Conservation (phyloP, 2,113 vertebrate genomes). For the Dolichallabes microphthalmus region DNA sequence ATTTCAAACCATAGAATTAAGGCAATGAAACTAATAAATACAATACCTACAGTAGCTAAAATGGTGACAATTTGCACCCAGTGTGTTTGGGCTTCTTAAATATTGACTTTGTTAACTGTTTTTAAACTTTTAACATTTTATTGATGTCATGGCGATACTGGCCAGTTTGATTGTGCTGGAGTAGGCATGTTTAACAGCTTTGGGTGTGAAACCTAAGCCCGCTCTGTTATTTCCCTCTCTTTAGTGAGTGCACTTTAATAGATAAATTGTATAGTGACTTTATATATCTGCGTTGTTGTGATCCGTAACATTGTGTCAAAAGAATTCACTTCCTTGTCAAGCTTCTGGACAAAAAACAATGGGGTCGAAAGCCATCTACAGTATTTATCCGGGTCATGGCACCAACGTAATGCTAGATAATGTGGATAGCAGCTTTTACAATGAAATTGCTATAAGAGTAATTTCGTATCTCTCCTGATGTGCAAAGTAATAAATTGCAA, state of each 20-base stretch:
- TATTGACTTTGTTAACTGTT: neutral
- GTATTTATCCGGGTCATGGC: conserved; percentile 18
- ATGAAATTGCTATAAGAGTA: neutral
- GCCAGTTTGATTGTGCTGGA: neutral
- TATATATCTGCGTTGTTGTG: neutral
- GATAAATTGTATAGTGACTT: neutral
- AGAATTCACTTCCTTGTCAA: neutral
- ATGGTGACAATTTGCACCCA: neutral
- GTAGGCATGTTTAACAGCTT: too few species aligned
- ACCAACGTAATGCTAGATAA: neutral
- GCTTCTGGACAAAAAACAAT: neutral
- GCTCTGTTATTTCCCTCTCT: neutral
- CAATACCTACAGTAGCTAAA: neutral
- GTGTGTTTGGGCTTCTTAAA: neutral
- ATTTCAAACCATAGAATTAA: neutral
- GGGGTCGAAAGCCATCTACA: neutral
- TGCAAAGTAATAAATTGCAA: neutral
- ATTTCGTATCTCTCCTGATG: neutral
- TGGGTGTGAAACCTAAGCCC: neutral
- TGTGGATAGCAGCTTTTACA: neutral
- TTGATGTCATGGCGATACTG: too few species aligned
- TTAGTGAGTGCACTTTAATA: neutral
- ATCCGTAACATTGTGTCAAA: too few species aligned
- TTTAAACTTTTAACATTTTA: neutral
- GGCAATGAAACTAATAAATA: neutral